Evolutionary conservation across 2,888 invertebrate genomes (phyloP), one percentile per base, ranked within the genome.

Genomic region (Trissolcus brochymenae): DNA sequence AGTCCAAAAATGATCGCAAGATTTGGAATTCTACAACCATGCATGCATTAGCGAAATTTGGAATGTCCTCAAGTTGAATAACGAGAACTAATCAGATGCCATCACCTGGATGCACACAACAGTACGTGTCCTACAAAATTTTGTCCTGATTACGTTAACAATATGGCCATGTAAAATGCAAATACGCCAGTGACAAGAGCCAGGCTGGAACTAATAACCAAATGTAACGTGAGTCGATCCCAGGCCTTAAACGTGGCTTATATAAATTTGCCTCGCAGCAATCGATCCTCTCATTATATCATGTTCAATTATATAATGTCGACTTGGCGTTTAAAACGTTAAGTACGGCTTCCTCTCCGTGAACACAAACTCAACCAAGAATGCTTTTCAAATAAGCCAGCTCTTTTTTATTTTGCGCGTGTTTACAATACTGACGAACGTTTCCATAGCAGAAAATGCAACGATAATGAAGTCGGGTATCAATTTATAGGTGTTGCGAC

Each of bases 251-350:
- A 60, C 41, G 21, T 41, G 41, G 41, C 64, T 77, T 73, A 73
- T 57, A 72, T 77, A 77, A 77, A 72, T 72, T 64, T 21, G 40
- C 55, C 14, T 51, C 60, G 43, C 35, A 55, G 67, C 57, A 59
- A 77, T 77, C 76, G 76, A 77, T 72, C 62, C 60, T 51, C 35
- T 54, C 35, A 67, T 77, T 77, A 72, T 72, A 72, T 72, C 72
- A 77, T 72, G 62, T 77, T 66, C 56, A 77, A 72, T 77, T 77
- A 77, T 35, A 53, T 77, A 72, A 77, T 64, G 67, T 57, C 76
- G 51, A 61, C 54, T 51, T 53, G 60, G 13, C 61, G 17, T 61
- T 65, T 55, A 76, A 76, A 71, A 66, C 56, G 40, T 56, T 64
- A 43, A 71, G 59, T 75, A 75, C 49, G 75, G 75, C 68, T 68